A percentile compares a stretch with the other conserved stretches of the same genome.
Conservation (phyloP, 2,888 invertebrate species). For the Acanthoscelides obtectus region DNA sequence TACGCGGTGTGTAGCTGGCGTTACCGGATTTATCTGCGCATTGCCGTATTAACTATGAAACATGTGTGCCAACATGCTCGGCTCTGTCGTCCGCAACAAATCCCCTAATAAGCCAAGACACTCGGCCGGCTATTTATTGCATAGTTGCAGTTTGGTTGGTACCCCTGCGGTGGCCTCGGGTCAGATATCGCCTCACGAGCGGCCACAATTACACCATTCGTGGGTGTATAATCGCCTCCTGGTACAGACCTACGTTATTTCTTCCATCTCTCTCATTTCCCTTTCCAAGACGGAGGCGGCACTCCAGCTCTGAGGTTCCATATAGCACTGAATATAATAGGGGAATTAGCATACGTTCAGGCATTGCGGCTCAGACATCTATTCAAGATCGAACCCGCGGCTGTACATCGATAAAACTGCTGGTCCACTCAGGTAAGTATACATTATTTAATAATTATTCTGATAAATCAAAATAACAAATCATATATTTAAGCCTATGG, state of each 20-base stretch:
- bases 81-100: neutral
- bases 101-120: conserved; percentile 8
- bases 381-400: conserved; percentile 13
- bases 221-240: conserved; percentile 48
- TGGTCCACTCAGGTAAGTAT: conserved; percentile 42
- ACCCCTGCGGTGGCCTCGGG: conserved; percentile 42
- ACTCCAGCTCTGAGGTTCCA: conserved; percentile 31
- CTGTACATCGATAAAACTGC: conserved; percentile 7
- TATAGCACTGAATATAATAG: conserved; percentile 50
- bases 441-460: conserved; percentile 51
- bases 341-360: conserved; percentile 48
- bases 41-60: neutral
- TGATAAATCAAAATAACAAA: conserved; percentile 51
- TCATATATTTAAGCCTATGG: conserved; percentile 45
- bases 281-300: conserved; percentile 19
- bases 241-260: conserved; percentile 32
- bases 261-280: conserved; percentile 28
- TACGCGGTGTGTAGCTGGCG: neutral
- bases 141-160: conserved; percentile 34
- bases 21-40: neutral
- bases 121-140: conserved; percentile 14
- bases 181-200: conserved; percentile 47
- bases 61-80: neutral
- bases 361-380: conserved; percentile 23
- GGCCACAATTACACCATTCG: conserved; percentile 46